phyloP scores from a whole-genome alignment of 1,140 invertebrate genomes.

The Sipha flava region DNA sequence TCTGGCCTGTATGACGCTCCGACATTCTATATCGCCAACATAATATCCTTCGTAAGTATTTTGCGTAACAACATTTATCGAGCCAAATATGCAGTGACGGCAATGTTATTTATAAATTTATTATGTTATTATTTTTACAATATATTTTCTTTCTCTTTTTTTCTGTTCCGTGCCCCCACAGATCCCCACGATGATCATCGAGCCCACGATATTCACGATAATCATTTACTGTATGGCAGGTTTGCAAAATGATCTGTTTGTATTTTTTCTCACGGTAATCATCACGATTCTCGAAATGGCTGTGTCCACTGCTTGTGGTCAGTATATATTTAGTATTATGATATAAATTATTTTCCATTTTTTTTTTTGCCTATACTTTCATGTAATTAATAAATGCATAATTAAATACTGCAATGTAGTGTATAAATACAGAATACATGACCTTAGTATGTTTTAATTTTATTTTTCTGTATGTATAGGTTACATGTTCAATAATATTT shows the following conservation, averaged over 20 bases:
- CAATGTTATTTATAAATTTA: background rate
- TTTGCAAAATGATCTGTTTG: constrained; percentile 53
- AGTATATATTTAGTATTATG: constrained; percentile 34
- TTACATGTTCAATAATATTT: constrained; percentile 73
- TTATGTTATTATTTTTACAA: background rate
- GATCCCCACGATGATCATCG: constrained; percentile 68
- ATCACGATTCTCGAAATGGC: constrained; percentile 66
- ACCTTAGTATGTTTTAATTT: background rate
- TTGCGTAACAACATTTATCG: background rate
- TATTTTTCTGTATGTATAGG: constrained; percentile 49
- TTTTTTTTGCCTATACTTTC: background rate
- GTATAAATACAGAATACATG: no score
- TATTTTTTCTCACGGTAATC: constrained; percentile 59
- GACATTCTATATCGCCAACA: constrained; percentile 65
- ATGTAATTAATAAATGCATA: no score
- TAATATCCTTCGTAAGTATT: constrained; percentile 62
- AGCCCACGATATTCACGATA: constrained; percentile 64
- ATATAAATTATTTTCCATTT: background rate
- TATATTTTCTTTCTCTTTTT: background rate
- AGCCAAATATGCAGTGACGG: background rate
- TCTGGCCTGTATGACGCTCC: constrained; percentile 64
- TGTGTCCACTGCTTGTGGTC: constrained; percentile 74
- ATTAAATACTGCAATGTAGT: background rate
- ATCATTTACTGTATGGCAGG: constrained; percentile 73
- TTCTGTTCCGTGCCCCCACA: constrained; percentile 40